Percentiles rank a stretch among this genome's conserved stretches.
phyloP scores from a whole-genome alignment of 1,140 invertebrate species.

The Zophobas morio region DNA sequence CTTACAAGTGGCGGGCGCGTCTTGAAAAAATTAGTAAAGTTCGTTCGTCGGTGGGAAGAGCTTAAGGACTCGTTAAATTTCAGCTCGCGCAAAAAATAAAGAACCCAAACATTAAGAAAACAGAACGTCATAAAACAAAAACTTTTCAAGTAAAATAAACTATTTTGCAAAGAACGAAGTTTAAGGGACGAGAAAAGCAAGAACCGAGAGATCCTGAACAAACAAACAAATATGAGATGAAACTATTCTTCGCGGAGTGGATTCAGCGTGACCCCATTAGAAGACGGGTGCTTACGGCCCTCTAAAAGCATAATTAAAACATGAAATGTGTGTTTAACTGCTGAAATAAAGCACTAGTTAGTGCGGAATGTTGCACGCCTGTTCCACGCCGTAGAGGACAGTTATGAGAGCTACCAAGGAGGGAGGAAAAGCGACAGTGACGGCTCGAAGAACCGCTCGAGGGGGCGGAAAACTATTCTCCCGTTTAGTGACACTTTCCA shows the following conservation, averaged over 20 bases:
- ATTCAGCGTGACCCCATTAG: conserved; percentile 56
- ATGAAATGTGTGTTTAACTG: conserved; percentile 62
- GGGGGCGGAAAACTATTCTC: no score
- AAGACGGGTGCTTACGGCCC: conserved; percentile 51
- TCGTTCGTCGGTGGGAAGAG: conserved; percentile 3
- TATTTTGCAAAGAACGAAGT: conserved; percentile 52
- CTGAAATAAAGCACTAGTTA: conserved; percentile 57
- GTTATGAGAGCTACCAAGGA: conserved; percentile 22
- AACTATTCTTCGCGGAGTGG: conserved; percentile 54
- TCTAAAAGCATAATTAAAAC: conserved; percentile 64
- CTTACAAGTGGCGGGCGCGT: not conserved
- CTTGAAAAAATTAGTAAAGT: conserved; percentile 28
- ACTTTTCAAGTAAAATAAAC: conserved; percentile 55
- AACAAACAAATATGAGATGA: conserved; percentile 54
- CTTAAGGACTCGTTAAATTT: conserved; percentile 35
- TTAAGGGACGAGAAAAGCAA: conserved; percentile 44
- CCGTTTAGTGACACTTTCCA: no score
- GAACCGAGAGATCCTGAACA: conserved; percentile 46
- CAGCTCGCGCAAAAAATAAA: conserved; percentile 42
- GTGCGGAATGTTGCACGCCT: conserved; percentile 37
- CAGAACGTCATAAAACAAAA: conserved; percentile 56
- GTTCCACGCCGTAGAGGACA: conserved; percentile 40
- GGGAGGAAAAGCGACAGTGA: not conserved
- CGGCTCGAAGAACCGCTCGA: no score
- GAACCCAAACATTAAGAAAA: conserved; percentile 53